phyloP scores from a whole-genome alignment of 2,888 invertebrate genomes.

The Drosophila cyrtoloma region DNA sequence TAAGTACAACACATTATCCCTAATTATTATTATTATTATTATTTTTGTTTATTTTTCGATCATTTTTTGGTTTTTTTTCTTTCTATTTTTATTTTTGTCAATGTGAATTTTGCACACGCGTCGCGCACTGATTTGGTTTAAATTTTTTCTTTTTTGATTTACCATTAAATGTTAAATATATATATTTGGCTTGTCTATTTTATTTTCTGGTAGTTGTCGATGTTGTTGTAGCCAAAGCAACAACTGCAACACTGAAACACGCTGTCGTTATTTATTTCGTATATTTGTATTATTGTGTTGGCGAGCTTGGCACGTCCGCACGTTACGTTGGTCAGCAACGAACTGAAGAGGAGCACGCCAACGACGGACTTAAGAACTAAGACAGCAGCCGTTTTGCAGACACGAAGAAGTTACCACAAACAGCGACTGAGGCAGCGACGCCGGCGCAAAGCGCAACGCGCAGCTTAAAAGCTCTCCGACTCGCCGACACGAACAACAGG shows the following conservation, averaged over 20 bases:
- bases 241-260: constrained; percentile 47
- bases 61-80: constrained; percentile 6
- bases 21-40: constrained; percentile 47
- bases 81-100: constrained; percentile 1
- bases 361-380: constrained; percentile 85
- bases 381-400: constrained; percentile 72
- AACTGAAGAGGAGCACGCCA: constrained; percentile 86
- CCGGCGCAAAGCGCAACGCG: constrained; percentile 46
- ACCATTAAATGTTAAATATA: constrained; percentile 37
- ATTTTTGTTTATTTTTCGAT: constrained; percentile 20
- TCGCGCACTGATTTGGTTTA: constrained; percentile 49
- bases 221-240: constrained; percentile 40
- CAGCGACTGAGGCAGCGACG: constrained; percentile 37
- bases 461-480: constrained; percentile 65
- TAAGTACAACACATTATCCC: constrained; percentile 39
- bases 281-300: constrained; percentile 19
- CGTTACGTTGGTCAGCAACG: constrained; percentile 85
- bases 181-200: constrained; percentile 32
- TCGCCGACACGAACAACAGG: constrained; percentile 12
- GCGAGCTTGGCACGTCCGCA: constrained; percentile 83
- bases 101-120: constrained; percentile 54
- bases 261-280: constrained; percentile 25
- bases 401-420: constrained; percentile 71
- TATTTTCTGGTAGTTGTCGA: constrained; percentile 6
- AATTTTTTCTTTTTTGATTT: constrained; percentile 18